Evolutionary conservation across 1,140 invertebrate species (phyloP).

Genomic region (Asobara japonica): DNA sequence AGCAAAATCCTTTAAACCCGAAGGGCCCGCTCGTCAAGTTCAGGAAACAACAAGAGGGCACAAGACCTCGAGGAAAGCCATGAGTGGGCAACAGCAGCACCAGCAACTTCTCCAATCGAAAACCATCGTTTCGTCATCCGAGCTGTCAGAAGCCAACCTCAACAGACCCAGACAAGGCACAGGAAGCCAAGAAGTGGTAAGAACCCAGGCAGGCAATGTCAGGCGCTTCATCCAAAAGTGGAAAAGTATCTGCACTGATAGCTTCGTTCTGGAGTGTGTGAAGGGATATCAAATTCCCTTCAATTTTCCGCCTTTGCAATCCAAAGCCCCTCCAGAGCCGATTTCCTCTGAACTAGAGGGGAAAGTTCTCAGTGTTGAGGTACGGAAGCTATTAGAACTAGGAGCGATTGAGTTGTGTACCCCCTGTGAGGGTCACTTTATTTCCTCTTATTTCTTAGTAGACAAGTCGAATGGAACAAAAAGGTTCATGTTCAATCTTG

Average conservation of each 20-base stretch:
- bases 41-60: not conserved
- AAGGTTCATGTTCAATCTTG: constrained; percentile 37
- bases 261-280: too few relatives aligned
- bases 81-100: constrained; percentile 13
- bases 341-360: not conserved
- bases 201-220: too few relatives aligned
- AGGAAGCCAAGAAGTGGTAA: too few relatives aligned
- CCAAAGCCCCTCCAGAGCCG: not conserved
- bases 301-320: not conserved
- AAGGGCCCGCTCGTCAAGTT: constrained; percentile 19
- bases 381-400: not conserved
- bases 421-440: constrained; percentile 17
- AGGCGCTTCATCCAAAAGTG: too few relatives aligned
- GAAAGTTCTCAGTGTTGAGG: not conserved
- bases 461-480: constrained; percentile 50
- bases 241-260: too few relatives aligned
- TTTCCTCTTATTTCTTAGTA: constrained; percentile 49
- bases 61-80: constrained; percentile 6
- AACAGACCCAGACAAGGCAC: too few relatives aligned
- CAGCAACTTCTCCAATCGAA: not conserved
- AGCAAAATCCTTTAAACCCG: constrained; percentile 28
- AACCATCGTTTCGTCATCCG: not conserved
- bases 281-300: too few relatives aligned
- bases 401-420: constrained; percentile 25
- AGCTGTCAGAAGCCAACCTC: too few relatives aligned